These are phyloP conservation scores for Halictus quadricinctus DNA, from an alignment of 2,888 invertebrate genomes.

Conservation along the genomic window DNA sequence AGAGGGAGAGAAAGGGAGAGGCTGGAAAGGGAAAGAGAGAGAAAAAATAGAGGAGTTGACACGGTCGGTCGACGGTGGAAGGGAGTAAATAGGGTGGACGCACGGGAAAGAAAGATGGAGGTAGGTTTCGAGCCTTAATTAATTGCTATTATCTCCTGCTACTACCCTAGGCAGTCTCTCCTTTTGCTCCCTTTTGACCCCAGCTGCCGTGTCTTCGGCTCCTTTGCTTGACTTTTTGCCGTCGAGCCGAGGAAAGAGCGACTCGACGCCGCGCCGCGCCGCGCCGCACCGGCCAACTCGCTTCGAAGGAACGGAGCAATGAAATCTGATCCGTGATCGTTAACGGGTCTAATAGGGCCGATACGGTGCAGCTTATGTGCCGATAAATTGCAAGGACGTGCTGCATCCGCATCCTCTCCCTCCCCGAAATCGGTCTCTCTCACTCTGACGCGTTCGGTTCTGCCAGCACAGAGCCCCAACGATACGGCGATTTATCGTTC, in stretches of 20 bases:
- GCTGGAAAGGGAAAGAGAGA: neutral
- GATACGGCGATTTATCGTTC: slow-evolving; percentile 34
- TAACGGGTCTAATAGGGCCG: slow-evolving; percentile 60
- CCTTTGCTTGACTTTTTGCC: slow-evolving; percentile 29
- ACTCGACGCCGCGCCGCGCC: neutral
- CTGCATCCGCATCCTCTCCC: slow-evolving; percentile 8
- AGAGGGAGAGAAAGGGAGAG: no score
- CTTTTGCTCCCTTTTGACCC: slow-evolving; percentile 3
- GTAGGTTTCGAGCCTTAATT: slow-evolving; percentile 56
- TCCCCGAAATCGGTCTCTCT: neutral
- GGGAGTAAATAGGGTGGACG: slow-evolving; percentile 4
- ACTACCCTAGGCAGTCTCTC: slow-evolving; percentile 1
- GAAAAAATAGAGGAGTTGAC: neutral
- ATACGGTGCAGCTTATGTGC: slow-evolving; percentile 50
- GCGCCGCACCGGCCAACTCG: neutral
- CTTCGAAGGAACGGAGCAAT: slow-evolving; percentile 25
- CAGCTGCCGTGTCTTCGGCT: neutral
- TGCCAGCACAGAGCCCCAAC: neutral
- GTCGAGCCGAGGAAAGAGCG: slow-evolving; percentile 14
- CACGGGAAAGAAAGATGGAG: slow-evolving; percentile 17
- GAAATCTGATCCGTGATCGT: slow-evolving; percentile 63
- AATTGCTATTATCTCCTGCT: slow-evolving; percentile 56
- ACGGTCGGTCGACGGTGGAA: neutral
- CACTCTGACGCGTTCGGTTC: neutral
- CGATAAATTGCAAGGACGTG: slow-evolving; percentile 56